Conservation (phyloP, 2,113 vertebrate genomes). For the Psilopogon haemacephalus region DNA sequence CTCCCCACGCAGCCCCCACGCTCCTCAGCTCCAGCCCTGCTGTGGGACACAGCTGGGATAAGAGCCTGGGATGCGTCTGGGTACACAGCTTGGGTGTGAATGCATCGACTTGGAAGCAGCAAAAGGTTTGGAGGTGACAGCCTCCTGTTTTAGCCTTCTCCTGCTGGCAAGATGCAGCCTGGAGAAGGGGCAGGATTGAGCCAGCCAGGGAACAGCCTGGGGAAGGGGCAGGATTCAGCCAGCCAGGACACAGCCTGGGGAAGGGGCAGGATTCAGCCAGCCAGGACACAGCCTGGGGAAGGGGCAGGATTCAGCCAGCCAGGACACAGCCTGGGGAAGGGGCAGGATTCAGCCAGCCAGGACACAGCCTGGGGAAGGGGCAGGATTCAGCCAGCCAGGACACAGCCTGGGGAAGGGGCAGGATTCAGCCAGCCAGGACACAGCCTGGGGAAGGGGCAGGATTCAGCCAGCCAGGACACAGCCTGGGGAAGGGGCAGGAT, state of each 20-base stretch:
- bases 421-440: too few relatives aligned
- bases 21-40: neutral
- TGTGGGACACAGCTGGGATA: rapidly evolving
- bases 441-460: too few relatives aligned
- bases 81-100: neutral
- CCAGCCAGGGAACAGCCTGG: neutral
- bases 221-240: neutral
- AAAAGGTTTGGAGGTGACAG: neutral
- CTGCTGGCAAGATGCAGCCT: neutral
- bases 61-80: neutral
- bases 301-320: too few relatives aligned
- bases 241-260: neutral
- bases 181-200: neutral
- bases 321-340: neutral
- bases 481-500: too few relatives aligned
- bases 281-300: too few relatives aligned
- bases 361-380: too few relatives aligned
- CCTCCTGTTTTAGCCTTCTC: neutral
- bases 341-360: neutral
- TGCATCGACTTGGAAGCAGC: neutral
- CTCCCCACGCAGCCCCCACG: rapidly evolving
- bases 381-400: too few relatives aligned
- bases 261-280: too few relatives aligned
- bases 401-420: too few relatives aligned
- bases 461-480: too few relatives aligned